Conservation (phyloP, 2,113 vertebrate genomes). For the Paedocypris sp. region DNA sequence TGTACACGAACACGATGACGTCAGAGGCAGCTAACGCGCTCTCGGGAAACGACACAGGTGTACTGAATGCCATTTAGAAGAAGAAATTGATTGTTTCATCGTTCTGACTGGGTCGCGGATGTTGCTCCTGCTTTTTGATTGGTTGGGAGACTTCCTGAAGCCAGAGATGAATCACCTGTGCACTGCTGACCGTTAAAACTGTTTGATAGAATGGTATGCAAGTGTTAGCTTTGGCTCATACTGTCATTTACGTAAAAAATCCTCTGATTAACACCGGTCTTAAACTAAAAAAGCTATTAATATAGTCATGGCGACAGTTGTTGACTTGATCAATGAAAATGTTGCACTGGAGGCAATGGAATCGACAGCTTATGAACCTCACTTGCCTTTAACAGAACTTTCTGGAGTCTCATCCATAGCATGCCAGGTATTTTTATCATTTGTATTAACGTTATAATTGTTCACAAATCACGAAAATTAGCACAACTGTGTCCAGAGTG, state of each 20-base stretch:
- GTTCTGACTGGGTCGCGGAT: conserved; percentile 6
- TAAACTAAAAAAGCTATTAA: neutral
- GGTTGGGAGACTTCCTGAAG: neutral
- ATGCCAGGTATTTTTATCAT: too few species aligned
- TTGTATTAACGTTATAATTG: too few species aligned
- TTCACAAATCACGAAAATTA: too few species aligned
- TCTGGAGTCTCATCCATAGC: conserved; percentile 39
- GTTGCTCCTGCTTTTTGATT: neutral
- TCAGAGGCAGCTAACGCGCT: too few species aligned
- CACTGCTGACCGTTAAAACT: too few species aligned
- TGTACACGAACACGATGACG: too few species aligned
- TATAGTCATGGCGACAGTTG: conserved; percentile 33
- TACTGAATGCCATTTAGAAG: neutral
- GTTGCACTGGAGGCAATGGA: conserved; percentile 47
- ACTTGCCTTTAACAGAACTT: conserved; percentile 36
- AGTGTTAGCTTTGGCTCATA: too few species aligned
- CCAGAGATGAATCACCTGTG: neutral
- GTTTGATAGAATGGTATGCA: neutral
- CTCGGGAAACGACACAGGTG: neutral
- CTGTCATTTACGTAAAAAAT: too few species aligned
- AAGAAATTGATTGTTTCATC: conserved; percentile 9
- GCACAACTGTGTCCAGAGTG: conserved; percentile 42
- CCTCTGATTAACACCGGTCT: too few species aligned
- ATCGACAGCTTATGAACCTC: conserved; percentile 37
- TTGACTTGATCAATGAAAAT: conserved; percentile 30